Evolutionary conservation across 2,888 invertebrate species (phyloP).

Genomic region (Tipula helvola): DNA sequence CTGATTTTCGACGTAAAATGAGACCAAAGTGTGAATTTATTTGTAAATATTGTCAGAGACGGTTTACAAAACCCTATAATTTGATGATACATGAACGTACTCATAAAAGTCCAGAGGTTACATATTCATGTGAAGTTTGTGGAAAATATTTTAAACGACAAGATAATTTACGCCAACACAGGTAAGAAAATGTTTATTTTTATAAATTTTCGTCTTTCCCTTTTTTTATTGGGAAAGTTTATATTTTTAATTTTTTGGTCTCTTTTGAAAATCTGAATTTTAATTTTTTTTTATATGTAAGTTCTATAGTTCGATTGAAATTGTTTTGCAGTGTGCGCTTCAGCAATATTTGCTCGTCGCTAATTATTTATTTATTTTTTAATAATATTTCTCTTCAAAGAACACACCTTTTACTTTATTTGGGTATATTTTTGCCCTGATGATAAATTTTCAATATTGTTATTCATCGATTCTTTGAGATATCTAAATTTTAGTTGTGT

Average conservation of each 20-base stretch:
- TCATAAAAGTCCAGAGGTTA: conserved; percentile 92
- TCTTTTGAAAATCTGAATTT: not conserved
- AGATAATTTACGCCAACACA: conserved; percentile 90
- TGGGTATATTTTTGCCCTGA: not conserved
- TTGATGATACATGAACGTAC: conserved; percentile 97
- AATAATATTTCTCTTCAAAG: not conserved
- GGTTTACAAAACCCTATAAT: conserved; percentile 98
- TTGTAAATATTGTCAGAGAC: conserved; percentile 94
- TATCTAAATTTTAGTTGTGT: not conserved
- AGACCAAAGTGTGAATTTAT: conserved; percentile 94
- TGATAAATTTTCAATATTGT: not conserved
- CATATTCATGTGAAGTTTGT: conserved; percentile 95
- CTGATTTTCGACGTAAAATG: conserved; percentile 79
- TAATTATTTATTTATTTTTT: not conserved
- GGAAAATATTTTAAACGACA: conserved; percentile 96
- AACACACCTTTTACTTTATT: not conserved
- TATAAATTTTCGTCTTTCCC: not conserved
- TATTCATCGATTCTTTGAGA: not conserved
- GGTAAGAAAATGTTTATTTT: conserved; percentile 42
- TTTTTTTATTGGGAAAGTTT: not conserved
- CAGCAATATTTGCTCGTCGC: not conserved
- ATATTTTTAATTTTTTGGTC: not conserved
- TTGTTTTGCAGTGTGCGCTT: not conserved
- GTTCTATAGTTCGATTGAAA: not conserved
- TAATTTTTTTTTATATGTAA: not conserved